phyloP scores from a whole-genome alignment of 2,888 invertebrate genomes.

The Euplagia quadripunctaria region DNA sequence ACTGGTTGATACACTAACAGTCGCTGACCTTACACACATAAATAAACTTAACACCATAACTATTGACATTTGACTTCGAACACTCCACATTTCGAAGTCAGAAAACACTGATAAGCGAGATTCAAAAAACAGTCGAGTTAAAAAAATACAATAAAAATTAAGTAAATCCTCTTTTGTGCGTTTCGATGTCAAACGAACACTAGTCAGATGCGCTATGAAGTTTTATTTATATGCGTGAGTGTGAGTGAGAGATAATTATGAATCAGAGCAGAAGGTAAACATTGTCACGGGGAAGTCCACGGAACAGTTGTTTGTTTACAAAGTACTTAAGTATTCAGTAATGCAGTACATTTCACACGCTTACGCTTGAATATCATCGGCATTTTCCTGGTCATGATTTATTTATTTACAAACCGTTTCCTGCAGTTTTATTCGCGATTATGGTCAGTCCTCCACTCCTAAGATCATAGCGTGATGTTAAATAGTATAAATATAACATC shows the following conservation, averaged over 20 bases:
- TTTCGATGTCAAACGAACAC: not conserved
- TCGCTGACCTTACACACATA: not conserved
- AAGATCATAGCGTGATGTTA: too few relatives aligned
- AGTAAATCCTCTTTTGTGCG: not conserved
- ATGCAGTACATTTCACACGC: not conserved
- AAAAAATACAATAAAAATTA: not conserved
- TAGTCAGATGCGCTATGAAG: not conserved
- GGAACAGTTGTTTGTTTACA: not conserved
- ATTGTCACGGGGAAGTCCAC: not conserved
- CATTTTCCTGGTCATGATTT: not conserved
- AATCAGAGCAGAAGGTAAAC: not conserved
- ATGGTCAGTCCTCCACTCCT: too few relatives aligned
- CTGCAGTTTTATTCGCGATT: too few relatives aligned
- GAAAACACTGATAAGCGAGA: not conserved
- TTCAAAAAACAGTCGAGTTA: not conserved
- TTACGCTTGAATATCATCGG: not conserved
- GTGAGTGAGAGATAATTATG: not conserved
- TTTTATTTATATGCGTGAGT: not conserved
- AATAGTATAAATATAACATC: too few relatives aligned
- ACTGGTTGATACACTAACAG: constrained; percentile 50
- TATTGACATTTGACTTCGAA: not conserved
- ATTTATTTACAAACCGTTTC: too few relatives aligned
- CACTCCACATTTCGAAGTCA: not conserved
- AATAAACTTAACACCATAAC: constrained; percentile 16
- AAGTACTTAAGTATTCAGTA: not conserved